Conservation (phyloP, 2,797 vertebrate genomes). For the Gorsachius magnificus region DNA sequence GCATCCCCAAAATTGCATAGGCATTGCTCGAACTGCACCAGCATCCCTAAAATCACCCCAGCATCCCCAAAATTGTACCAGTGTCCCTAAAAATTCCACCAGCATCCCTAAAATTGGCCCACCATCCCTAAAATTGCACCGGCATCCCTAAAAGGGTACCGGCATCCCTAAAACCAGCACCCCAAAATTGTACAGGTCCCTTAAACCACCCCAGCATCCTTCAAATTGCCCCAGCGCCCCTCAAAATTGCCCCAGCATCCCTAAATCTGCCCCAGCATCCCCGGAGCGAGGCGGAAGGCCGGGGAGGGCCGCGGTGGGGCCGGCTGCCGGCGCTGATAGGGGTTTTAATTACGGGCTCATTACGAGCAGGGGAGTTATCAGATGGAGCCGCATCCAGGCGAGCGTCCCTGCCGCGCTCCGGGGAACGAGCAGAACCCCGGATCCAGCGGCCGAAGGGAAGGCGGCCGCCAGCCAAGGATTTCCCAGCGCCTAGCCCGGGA, state of each 20-base stretch:
- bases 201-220: too few species aligned
- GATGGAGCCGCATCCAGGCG: not conserved
- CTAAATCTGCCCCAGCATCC: not conserved
- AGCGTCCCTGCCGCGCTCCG: not conserved
- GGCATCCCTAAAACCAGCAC: too few species aligned
- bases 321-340: not conserved
- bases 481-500: not conserved
- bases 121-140: not conserved
- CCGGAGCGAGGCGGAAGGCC: fast-evolving
- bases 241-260: not conserved
- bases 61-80: too few species aligned
- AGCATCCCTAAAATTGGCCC: not conserved
- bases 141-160: not conserved
- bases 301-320: not conserved
- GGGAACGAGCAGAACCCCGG: not conserved
- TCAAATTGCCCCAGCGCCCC: too few species aligned
- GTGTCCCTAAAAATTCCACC: not conserved
- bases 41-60: too few species aligned
- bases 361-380: not conserved
- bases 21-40: not conserved
- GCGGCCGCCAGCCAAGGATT: not conserved
- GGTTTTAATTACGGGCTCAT: not conserved
- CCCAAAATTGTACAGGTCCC: not conserved
- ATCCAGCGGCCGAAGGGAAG: not conserved
- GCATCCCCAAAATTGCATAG: not conserved